These are phyloP conservation scores for Ptilonorhynchus violaceus DNA, from an alignment of 2,113 vertebrate genomes.

Conservation along the genomic window DNA sequence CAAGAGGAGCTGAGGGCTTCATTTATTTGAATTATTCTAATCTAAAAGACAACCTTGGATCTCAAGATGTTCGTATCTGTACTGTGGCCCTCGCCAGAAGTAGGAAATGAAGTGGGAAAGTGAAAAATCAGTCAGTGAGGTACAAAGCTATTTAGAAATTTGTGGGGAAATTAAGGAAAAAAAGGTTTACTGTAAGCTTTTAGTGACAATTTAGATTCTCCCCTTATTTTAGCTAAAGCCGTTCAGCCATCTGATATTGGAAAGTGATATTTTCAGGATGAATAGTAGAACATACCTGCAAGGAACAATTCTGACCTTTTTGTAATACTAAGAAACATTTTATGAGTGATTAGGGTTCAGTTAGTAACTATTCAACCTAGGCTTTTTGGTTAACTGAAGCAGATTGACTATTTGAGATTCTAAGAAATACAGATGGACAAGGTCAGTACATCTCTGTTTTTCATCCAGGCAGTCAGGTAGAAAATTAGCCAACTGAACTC, in stretches of 20 bases:
- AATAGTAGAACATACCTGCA: neutral
- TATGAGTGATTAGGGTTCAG: conserved; percentile 59
- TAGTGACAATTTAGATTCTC: neutral
- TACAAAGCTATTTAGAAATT: neutral
- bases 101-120: neutral
- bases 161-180: neutral
- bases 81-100: neutral
- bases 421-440: conserved; percentile 45
- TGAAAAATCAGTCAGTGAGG: neutral
- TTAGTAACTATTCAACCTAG: conserved; percentile 49
- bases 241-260: neutral
- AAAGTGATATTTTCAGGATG: conserved; percentile 22
- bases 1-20: neutral
- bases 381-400: conserved; percentile 51
- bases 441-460: conserved; percentile 56
- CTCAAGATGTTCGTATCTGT: neutral
- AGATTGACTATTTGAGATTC: conserved; percentile 52
- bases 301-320: conserved; percentile 16
- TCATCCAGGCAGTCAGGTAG: conserved; percentile 60
- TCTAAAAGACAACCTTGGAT: neutral
- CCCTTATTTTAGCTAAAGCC: neutral
- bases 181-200: neutral
- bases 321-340: conserved; percentile 19
- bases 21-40: neutral
- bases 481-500: conserved; percentile 67